Evolutionary conservation across 2,113 vertebrate species (phyloP), one percentile per base, ranked within the genome.

Genomic region (Pyxicephalus adspersus): DNA sequence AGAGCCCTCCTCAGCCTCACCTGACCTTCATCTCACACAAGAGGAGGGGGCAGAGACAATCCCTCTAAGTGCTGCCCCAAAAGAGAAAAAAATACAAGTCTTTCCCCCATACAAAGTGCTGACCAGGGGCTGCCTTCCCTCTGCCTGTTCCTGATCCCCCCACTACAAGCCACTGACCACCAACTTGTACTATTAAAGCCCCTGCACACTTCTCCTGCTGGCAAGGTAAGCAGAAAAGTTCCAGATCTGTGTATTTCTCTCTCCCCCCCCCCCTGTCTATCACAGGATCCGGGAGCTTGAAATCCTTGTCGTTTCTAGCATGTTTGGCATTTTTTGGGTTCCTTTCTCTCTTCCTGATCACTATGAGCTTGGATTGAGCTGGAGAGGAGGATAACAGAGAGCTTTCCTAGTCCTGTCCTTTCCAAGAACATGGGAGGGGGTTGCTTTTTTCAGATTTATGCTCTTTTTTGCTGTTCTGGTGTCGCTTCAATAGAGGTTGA

Each of bases 241-340:
- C 26, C 67, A 64, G 68, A 73, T 73, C 58, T 64, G 58, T 73
- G 19, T 22, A 3, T 81, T 80, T 70, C 22, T 51, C 77, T 58
- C 64, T 72, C 66, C 60, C 16, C 65, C 28, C 64, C 34, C 22
- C 4, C 65, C 63, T 66, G 63, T 77, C 76, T 77, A 77, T 77
- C 76, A 77, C 76, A 77, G 67, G 68, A 73, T 54, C 61, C 60
- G 78, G 68, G 68, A 81, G 78, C 78, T 81, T 73, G 38, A 64
- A 73, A 73, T 74, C 79, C 79, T 74, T 81, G 68, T 74, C 67
- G 79, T 81, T 81, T 81, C 51, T 81, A 20, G 68, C 79, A 81
- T 81, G 79, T 81, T 81, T 81, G 79, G 79, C 79, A 81, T 81
- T 81, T 81, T 81, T 81, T 74, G 79, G 79, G 79, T 81, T 81